phyloP scores from a whole-genome alignment of 2,888 invertebrate genomes.

The Acleris sparsana region DNA sequence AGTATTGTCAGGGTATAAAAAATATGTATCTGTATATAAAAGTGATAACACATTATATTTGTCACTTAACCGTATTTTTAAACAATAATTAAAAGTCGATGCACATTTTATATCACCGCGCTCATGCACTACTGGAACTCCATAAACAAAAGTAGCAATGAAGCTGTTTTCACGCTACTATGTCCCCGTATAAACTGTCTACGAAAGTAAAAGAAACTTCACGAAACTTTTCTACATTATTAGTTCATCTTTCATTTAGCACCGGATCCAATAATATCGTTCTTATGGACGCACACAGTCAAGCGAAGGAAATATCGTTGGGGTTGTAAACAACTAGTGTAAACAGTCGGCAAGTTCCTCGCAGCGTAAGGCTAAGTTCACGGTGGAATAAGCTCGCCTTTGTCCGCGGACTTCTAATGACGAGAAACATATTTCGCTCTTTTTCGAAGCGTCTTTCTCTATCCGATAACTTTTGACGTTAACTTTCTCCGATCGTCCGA shows the following conservation, averaged over 20 bases:
- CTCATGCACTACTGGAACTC: no score
- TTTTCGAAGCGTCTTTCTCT: constrained; percentile 1
- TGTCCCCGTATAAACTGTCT: constrained; percentile 13
- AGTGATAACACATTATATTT: no score
- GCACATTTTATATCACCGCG: no score
- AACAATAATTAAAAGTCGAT: no score
- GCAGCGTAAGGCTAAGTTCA: constrained; percentile 28
- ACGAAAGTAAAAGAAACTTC: constrained; percentile 22
- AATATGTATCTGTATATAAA: no score
- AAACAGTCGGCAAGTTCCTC: constrained; percentile 25
- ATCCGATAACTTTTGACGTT: constrained; percentile 1
- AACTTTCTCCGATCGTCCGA: neutral
- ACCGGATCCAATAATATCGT: constrained; percentile 22
- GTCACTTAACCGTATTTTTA: no score
- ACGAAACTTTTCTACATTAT: constrained; percentile 27
- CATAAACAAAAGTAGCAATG: no score
- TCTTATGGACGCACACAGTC: constrained; percentile 18
- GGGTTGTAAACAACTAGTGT: constrained; percentile 31
- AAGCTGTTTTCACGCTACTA: constrained; percentile 11
- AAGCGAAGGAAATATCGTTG: constrained; percentile 22
- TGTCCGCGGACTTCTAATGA: constrained; percentile 8
- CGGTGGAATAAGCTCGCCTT: constrained; percentile 2
- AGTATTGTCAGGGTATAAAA: no score
- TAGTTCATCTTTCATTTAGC: constrained; percentile 34
- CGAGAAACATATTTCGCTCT: neutral